A percentile compares a stretch with the other conserved stretches of the same genome.
Evolutionary conservation across 2,113 vertebrate genomes (phyloP).

Genomic region (Cygnus atratus): DNA sequence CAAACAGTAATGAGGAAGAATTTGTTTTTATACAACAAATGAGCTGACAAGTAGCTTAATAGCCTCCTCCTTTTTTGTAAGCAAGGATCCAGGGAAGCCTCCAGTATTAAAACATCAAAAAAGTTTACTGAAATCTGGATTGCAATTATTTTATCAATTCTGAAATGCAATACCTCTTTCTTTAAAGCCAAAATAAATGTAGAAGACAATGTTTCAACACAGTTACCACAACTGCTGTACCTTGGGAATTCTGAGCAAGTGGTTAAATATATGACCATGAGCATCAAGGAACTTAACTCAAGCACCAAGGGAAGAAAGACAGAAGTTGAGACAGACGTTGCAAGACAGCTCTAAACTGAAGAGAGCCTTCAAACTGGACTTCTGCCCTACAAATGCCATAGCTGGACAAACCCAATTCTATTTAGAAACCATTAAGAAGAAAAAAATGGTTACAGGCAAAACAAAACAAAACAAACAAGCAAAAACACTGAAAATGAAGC

Average conservation of each 20-base stretch:
- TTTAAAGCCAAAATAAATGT: background rate
- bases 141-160: background rate
- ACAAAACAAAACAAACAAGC: background rate
- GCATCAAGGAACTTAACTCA: background rate
- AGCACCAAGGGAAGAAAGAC: background rate
- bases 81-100: background rate
- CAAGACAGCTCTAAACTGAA: background rate
- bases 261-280: background rate
- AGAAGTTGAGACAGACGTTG: background rate
- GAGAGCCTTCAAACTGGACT: background rate
- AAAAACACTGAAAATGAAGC: background rate
- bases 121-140: background rate
- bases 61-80: background rate
- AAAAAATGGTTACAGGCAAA: background rate
- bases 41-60: background rate
- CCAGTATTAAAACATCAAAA: background rate
- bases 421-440: background rate
- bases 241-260: background rate
- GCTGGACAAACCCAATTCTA: background rate
- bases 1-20: background rate
- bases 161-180: background rate
- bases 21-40: background rate
- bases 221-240: background rate
- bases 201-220: background rate
- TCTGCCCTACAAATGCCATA: background rate